Evolutionary conservation across 2,888 invertebrate species (phyloP).

Genomic region (Cheilosia grossa): DNA sequence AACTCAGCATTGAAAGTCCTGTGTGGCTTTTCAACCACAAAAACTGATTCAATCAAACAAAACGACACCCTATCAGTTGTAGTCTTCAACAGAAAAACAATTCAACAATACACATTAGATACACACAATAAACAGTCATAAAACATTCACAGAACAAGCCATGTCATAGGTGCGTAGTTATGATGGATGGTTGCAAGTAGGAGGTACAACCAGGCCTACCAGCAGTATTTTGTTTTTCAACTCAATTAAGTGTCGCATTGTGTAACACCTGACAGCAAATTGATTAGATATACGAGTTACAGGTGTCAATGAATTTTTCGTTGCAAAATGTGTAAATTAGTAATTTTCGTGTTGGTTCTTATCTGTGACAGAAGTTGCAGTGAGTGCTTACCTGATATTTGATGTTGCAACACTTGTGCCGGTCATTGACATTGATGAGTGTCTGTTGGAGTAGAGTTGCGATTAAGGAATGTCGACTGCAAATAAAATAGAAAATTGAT

Average conservation of each 20-base stretch:
- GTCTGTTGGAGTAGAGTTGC: too few species aligned
- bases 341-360: not conserved
- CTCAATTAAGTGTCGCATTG: conserved; percentile 14
- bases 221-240: not conserved
- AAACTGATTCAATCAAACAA: not conserved
- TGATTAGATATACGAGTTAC: conserved; percentile 31
- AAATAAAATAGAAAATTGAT: too few species aligned
- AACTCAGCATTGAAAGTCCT: not conserved
- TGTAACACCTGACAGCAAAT: conserved; percentile 16
- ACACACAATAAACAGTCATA: not conserved
- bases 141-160: conserved; percentile 18
- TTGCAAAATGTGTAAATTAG: not conserved
- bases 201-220: not conserved
- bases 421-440: too few species aligned
- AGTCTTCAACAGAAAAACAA: not conserved
- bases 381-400: too few species aligned
- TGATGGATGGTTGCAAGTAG: conserved; percentile 27
- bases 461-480: too few species aligned
- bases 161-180: conserved; percentile 25
- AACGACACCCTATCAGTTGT: conserved; percentile 3
- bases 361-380: not conserved
- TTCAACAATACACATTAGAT: too few species aligned
- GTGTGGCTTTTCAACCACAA: not conserved
- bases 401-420: too few species aligned
- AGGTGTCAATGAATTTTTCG: not conserved